Evolutionary conservation across 2,797 vertebrate genomes (phyloP), one percentile per base, ranked within the genome.

Genomic region (Periparus ater): DNA sequence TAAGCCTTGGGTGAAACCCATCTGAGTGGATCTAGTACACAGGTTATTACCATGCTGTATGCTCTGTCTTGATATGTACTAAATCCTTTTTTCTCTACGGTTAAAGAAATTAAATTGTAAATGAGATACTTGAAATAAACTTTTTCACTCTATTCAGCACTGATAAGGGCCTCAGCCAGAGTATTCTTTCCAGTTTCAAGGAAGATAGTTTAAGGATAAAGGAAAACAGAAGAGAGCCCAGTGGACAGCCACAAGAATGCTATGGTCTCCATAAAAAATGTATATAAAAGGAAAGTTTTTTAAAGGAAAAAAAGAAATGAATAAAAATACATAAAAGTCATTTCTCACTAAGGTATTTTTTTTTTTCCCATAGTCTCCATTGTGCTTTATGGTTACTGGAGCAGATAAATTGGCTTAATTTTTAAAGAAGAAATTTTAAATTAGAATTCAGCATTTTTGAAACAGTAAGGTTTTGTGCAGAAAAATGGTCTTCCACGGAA

Each of bases 191-290:
- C 36, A 74, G 70, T 94, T 87, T 78, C 78, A 89, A 54, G 42
- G 30, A 87, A 92, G 78, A 93, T 70, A 87, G 34, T 75, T 71
- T 67, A 81, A 88, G 45, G 66, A 88, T 81, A 90, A 94, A 91
- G 60, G 18, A 90, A 77, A 92, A 71, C 20, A 77, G 63, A 80
- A 63, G 29, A 84, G 14, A 84, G 15, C 26, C 8, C 57, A 78
- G 34, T 0, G 0, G 29, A 81, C 5, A 86, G 42, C 2, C 45
- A 77, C 4, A 74, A 80, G 68, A 90, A 83, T 65, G n/a, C 5
- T 45, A 27, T 53, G 13, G 42, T 68, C 17, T 50, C 26, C 47
- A 50, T 51, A n/a, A 34, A 80, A 80, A 74, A 77, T 12, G 27
- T 71, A 77, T 74, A 60, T 78, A 60, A 88, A 90, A 74, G 3